phyloP scores from a whole-genome alignment of 2,888 invertebrate genomes.

The Vesta saturnalis region DNA sequence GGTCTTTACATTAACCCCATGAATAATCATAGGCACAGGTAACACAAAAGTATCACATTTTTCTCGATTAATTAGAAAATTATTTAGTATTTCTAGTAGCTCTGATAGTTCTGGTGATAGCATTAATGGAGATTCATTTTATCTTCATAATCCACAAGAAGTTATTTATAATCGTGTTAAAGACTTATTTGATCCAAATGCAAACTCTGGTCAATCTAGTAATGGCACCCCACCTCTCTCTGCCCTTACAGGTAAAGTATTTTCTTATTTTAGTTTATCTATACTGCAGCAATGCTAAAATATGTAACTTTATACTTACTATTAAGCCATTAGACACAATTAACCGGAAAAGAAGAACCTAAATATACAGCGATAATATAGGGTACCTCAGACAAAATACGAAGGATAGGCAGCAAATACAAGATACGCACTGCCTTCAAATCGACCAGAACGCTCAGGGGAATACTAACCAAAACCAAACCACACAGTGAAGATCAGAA shows the following conservation, averaged over 20 bases:
- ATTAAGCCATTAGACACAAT: no score
- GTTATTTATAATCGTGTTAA: conserved; percentile 85
- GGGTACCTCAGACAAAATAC: no score
- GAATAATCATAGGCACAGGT: conserved; percentile 65
- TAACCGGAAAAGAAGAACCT: no score
- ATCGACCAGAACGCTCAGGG: no score
- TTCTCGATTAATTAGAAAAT: not conserved
- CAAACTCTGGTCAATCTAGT: conserved; percentile 48
- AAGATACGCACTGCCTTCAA: no score
- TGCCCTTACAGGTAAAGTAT: conserved; percentile 60
- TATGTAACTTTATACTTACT: no score
- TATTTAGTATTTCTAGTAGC: conserved; percentile 54
- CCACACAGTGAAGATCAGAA: no score
- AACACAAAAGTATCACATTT: conserved; percentile 6
- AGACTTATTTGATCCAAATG: conserved; percentile 77
- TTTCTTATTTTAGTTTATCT: no score
- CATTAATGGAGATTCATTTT: conserved; percentile 76
- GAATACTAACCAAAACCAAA: no score
- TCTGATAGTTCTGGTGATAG: conserved; percentile 65
- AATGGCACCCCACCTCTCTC: conserved; percentile 53
- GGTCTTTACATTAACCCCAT: conserved; percentile 89
- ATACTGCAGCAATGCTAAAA: no score
- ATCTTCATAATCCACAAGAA: conserved; percentile 84
- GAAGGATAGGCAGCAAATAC: no score
- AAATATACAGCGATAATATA: no score